Percentiles rank a stretch among this genome's conserved stretches.
Evolutionary conservation across 2,113 vertebrate genomes (phyloP).

Genomic region (Eleginops maclovinus): DNA sequence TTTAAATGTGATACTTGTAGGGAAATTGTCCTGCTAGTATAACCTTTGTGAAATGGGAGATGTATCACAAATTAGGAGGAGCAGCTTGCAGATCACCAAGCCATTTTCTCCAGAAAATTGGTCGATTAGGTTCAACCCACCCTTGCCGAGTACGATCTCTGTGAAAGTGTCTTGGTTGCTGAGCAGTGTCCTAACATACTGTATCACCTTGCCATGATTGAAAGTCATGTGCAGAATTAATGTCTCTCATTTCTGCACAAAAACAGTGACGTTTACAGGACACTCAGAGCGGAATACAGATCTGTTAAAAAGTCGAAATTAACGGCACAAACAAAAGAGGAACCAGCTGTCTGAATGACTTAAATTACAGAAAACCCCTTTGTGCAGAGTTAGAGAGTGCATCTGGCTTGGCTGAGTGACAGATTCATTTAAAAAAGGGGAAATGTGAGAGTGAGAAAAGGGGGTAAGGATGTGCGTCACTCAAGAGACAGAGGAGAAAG

Average conservation of each 20-base stretch:
- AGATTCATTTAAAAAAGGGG: slow-evolving; percentile 70
- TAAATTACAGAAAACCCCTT: slow-evolving; percentile 46
- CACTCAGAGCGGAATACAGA: slow-evolving; percentile 9
- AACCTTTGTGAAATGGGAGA: slow-evolving; percentile 8
- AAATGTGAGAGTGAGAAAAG: slow-evolving; percentile 59
- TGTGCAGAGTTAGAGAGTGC: slow-evolving; percentile 61
- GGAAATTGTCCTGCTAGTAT: background rate
- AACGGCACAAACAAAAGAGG: slow-evolving; percentile 44
- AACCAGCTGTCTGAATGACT: slow-evolving; percentile 70
- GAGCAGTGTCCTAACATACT: slow-evolving; percentile 43
- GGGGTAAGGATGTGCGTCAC: slow-evolving; percentile 69
- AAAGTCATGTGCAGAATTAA: slow-evolving; percentile 43
- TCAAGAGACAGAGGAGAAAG: slow-evolving; percentile 58
- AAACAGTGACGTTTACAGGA: slow-evolving; percentile 17
- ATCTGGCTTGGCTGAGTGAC: slow-evolving; percentile 73
- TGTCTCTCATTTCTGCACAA: slow-evolving; percentile 12
- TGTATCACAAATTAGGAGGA: slow-evolving; percentile 49
- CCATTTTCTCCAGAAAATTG: slow-evolving; percentile 63
- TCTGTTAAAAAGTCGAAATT: slow-evolving; percentile 46
- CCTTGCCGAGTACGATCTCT: slow-evolving; percentile 50
- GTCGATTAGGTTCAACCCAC: slow-evolving; percentile 62
- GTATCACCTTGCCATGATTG: slow-evolving; percentile 37
- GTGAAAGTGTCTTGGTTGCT: slow-evolving; percentile 61
- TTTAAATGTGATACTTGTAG: background rate
- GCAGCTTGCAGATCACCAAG: slow-evolving; percentile 61